Base-by-base conservation (phyloP, 2,113 vertebrate species). In the Chitala chitala region DNA sequence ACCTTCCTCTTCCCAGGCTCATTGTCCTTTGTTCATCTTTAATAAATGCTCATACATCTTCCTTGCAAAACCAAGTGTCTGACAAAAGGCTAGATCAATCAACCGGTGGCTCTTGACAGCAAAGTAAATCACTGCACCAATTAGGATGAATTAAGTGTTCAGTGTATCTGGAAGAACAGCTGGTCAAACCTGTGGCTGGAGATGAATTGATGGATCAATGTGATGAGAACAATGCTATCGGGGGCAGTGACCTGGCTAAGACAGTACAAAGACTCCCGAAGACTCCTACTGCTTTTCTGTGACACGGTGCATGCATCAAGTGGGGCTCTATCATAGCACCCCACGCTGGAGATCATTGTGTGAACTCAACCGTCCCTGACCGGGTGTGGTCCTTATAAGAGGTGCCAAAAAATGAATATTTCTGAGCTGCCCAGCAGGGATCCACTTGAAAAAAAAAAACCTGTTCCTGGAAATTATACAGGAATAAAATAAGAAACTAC, bases 111-210 rank as follows among this genome's bases (percentile, higher is more conserved):
- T 46, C 53, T 56, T 17, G 68, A 26, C 40, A 69, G 53, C 42
- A 56, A 55, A 50, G 70, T 76, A 72, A 72, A 72, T 48, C 59
- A 54, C 59, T 58, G 29, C 24, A 17, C 71, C 48, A 73, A 77
- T 66, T 56, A 72, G n/a, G 40, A 59, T 68, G 29, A 69, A 73
- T 58, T 69, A 46, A 33, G 31, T 31, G 42, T 26, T 36, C 4
- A 64, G 44, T 3, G 9, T 26, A 50, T 48, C n/a, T 12, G 31
- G 44, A 33, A 44, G 29, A 38, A 22, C 3, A 24, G 24, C 24
- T 12, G 40, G 42, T 33, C 17, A 63, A 42, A 51, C 44, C 10
- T 38, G 29, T 22, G 17, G 15, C 29, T 17, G n/a, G 15, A 29
- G 56, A 73, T 24, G 5, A 46, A 63, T 63, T 2, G 56, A 59